Base-by-base conservation (phyloP, 2,113 vertebrate species). In the Hemichromis elongatus region DNA sequence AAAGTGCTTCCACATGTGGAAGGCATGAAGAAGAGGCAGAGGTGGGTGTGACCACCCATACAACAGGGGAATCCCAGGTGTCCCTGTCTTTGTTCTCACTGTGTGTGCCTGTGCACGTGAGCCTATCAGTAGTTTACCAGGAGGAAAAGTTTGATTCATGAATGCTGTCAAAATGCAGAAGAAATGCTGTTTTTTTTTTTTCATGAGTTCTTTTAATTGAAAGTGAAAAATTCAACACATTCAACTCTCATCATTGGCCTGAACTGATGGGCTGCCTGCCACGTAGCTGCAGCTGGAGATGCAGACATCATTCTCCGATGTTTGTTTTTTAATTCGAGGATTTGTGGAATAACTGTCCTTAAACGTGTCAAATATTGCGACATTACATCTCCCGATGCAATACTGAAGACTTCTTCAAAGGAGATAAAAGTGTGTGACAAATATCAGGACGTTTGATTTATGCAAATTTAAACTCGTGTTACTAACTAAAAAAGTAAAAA, bases 1-100 rank as follows among this genome's bases (percentile, higher is more conserved):
- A 88, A 96, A 96, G 94, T 93, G 91, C 75, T 95, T 94, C 92
- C 96, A 96, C 92, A 95, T 96, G 95, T 95, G 90, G 40, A 83
- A 94, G 88, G 90, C 87, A 92, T 90, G 84, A 90, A 91, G 92
- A 86, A 75, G 86, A 92, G 56, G 81, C 86, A 78, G 90, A 93
- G 88, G 92, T 92, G 91, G 91, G 85, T 92, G 85, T 92, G 94
- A 92, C 94, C 95, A 94, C 95, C 95, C 95, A 94, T 83, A 80
- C 81, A 85, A 94, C 91, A 75, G 85, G 79, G 82, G 82, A 92
- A 85, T 94, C 93, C 95, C 95, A 95, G 95, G 95, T 96, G 95
- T 88, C 79, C 73, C 55, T 66, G 50, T 79, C 90, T 94, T 95
- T 95, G 92, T 95, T 94, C 93, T 95, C 57, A 21, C 45, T 83